Conservation (phyloP, 2,888 invertebrate genomes). For the Leptinotarsa juncta region DNA sequence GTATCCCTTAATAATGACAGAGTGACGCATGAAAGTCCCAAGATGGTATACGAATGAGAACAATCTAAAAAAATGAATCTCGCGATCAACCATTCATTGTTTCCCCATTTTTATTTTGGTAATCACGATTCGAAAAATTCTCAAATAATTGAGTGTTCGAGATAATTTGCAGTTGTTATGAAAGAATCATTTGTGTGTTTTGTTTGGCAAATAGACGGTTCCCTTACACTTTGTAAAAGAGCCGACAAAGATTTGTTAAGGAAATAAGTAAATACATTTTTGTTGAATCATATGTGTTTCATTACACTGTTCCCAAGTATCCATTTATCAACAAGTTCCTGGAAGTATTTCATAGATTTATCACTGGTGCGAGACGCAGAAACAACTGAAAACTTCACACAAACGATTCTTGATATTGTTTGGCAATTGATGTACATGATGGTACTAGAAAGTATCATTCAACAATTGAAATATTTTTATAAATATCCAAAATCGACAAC, state of each 20-base stretch:
- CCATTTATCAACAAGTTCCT: too few species aligned
- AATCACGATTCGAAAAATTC: conserved; percentile 19
- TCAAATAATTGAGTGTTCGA: not conserved
- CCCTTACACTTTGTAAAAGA: not conserved
- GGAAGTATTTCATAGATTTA: too few species aligned
- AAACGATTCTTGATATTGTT: too few species aligned
- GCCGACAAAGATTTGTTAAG: not conserved
- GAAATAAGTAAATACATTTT: too few species aligned
- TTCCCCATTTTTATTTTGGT: conserved; percentile 10
- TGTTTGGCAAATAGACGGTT: conserved; percentile 7
- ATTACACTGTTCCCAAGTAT: too few species aligned
- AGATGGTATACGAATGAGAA: conserved; percentile 25
- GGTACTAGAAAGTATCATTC: too few species aligned
- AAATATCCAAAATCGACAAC: too few species aligned
- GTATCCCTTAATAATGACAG: not conserved
- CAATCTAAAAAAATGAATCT: conserved; percentile 22
- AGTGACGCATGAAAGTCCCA: not conserved
- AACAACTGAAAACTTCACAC: too few species aligned
- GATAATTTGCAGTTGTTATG: conserved; percentile 11
- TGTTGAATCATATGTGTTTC: too few species aligned
- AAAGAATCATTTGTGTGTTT: not conserved
- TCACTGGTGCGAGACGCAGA: too few species aligned
- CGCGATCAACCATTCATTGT: conserved; percentile 5
- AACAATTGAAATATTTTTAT: too few species aligned
- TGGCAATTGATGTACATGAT: too few species aligned